These are phyloP conservation scores for Melanaphis sacchari DNA, from an alignment of 1,140 invertebrate genomes.

Conservation along the genomic window DNA sequence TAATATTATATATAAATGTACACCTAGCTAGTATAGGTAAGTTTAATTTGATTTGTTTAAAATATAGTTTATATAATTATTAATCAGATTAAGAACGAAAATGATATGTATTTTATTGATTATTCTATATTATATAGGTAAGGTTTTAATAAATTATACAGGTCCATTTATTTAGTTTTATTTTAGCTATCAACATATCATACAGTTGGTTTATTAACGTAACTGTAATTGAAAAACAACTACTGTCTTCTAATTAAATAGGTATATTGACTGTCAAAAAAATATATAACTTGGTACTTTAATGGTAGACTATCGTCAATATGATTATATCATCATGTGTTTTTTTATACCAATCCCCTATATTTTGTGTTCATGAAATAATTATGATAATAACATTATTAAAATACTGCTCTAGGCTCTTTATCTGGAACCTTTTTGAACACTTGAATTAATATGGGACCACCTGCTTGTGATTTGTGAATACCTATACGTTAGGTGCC, in stretches of 20 bases:
- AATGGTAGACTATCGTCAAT: constrained; percentile 16
- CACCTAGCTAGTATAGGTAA: background rate
- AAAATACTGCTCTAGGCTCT: constrained; percentile 25
- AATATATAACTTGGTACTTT: constrained; percentile 1
- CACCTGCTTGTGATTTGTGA: constrained; percentile 23
- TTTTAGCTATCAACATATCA: background rate
- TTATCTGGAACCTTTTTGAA: background rate
- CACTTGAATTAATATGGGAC: constrained; percentile 35
- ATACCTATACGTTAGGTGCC: background rate
- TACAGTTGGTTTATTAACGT: background rate
- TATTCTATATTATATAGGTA: background rate
- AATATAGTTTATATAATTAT: background rate
- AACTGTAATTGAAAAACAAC: constrained; percentile 19
- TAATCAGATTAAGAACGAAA: background rate
- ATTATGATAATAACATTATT: constrained; percentile 47
- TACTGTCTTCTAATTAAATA: constrained; percentile 42
- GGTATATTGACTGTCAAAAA: background rate
- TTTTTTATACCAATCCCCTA: background rate
- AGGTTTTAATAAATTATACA: background rate
- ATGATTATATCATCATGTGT: background rate
- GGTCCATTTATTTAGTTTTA: background rate
- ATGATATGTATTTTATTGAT: background rate
- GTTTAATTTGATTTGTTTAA: background rate
- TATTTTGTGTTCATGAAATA: constrained; percentile 10
- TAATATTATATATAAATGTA: background rate